Base-by-base conservation (phyloP, 2,113 vertebrate genomes). In the Columbina picui region DNA sequence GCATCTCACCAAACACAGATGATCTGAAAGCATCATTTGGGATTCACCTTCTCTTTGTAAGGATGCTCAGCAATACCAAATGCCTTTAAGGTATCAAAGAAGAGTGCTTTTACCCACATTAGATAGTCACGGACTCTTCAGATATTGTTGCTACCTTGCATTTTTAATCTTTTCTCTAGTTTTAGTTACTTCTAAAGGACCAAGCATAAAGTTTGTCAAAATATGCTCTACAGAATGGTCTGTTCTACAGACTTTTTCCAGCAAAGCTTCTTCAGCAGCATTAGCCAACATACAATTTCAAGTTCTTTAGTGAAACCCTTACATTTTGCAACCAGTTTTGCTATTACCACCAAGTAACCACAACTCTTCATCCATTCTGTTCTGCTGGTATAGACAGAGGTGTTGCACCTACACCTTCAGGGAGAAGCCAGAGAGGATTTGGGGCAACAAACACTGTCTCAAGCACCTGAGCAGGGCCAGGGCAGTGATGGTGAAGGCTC, bases 141-240 rank as follows among this genome's bases (percentile, higher is more conserved):
- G 53, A 75, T 78, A 55, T 39, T 8, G 2, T 90, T 93, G 93
- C 43, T 75, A 78, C 18, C 30, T 81, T 93, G 60, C 56, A 92
- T 89, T 64, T 92, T 94, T 96, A 84, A 81, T 79, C 32, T 69
- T 94, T 86, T 49, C 23, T 84, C 82, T 90, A 88, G 74, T 88
- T 94, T 87, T 84, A 96, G 83, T 78, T 92, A 64, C 64, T 84
- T 84, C 57, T 87, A 95, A 89, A 68, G 52, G 67, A 25, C 9
- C 75, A 73, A 43, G 78, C n/a, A 75, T 43, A 60, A 86, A 86
- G 56, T 78, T 56, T 78, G 16, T 36, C 59, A 78, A 91, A 93
- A 60, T 59, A 21, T 20, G 2, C 39, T 84, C 53, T 76, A 38
- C n/a, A 56, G 65, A 82, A 74, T 38, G 4, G 6, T 61, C 43